A percentile compares a stretch with the other conserved stretches of the same genome.
Evolutionary conservation across 1,140 invertebrate species (phyloP).

Genomic region (Chionoecetes opilio): DNA sequence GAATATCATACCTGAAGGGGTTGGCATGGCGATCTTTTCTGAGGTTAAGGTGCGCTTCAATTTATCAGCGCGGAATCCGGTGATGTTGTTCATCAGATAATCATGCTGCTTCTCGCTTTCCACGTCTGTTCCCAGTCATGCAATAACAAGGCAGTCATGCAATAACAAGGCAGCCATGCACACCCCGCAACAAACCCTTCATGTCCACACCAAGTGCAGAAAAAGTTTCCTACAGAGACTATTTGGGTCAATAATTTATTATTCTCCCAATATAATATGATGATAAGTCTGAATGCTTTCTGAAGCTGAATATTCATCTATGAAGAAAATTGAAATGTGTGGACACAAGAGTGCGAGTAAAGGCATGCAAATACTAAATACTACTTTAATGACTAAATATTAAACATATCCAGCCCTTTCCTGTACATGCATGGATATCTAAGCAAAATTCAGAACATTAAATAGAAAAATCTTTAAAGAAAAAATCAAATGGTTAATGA

Average conservation of each 20-base stretch:
- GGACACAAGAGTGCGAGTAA: neutral
- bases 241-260: neutral
- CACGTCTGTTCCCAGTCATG: conserved; percentile 81
- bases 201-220: conserved; percentile 6
- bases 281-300: too few relatives aligned
- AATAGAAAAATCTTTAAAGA: too few relatives aligned
- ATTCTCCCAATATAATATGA: too few relatives aligned
- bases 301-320: too few relatives aligned
- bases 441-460: too few relatives aligned
- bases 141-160: conserved; percentile 72
- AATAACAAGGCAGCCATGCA: conserved; percentile 15
- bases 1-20: conserved; percentile 79
- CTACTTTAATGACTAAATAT: too few relatives aligned
- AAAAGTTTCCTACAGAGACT: neutral
- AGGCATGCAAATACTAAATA: neutral
- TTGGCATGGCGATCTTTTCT: conserved; percentile 82
- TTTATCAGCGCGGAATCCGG: conserved; percentile 82
- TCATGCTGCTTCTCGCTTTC: conserved; percentile 82
- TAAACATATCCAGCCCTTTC: too few relatives aligned
- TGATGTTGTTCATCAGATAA: conserved; percentile 82
- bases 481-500: too few relatives aligned
- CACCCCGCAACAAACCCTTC: neutral
- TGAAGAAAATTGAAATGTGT: neutral
- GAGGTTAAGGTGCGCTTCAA: conserved; percentile 82
- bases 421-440: too few relatives aligned